Conservation (phyloP, 2,888 invertebrate genomes). For the Digitonthophagus gazella region DNA sequence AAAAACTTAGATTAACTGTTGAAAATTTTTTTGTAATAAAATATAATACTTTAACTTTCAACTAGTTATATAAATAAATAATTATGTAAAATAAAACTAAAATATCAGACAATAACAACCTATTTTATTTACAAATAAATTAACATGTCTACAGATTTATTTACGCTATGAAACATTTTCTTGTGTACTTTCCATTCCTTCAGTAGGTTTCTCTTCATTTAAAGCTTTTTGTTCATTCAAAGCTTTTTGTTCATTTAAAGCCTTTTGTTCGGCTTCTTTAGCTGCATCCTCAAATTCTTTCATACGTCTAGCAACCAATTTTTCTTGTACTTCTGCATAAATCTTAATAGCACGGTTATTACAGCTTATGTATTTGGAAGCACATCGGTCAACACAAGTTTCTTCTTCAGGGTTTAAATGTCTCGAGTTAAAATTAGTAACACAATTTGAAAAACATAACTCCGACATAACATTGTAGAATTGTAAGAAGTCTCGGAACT, state of each 20-base stretch:
- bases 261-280: constrained; percentile 19
- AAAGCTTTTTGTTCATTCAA: neutral
- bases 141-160: neutral
- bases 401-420: constrained; percentile 21
- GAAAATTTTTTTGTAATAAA: too few species aligned
- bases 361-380: constrained; percentile 24
- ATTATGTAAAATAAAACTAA: neutral
- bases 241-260: constrained; percentile 2
- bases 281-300: constrained; percentile 21
- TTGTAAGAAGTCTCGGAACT: constrained; percentile 27
- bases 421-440: constrained; percentile 19
- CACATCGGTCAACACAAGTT: constrained; percentile 22
- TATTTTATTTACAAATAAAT: neutral
- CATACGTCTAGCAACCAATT: constrained; percentile 22
- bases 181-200: too few species aligned
- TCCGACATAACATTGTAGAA: constrained; percentile 27
- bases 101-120: neutral
- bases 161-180: neutral
- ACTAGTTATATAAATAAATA: too few species aligned
- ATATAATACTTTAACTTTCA: too few species aligned
- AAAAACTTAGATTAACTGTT: too few species aligned
- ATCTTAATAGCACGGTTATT: constrained; percentile 26
- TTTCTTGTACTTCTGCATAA: constrained; percentile 24
- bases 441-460: constrained; percentile 24
- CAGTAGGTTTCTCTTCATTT: neutral